Conservation (phyloP, 2,888 invertebrate genomes). For the Venusia cambrica region DNA sequence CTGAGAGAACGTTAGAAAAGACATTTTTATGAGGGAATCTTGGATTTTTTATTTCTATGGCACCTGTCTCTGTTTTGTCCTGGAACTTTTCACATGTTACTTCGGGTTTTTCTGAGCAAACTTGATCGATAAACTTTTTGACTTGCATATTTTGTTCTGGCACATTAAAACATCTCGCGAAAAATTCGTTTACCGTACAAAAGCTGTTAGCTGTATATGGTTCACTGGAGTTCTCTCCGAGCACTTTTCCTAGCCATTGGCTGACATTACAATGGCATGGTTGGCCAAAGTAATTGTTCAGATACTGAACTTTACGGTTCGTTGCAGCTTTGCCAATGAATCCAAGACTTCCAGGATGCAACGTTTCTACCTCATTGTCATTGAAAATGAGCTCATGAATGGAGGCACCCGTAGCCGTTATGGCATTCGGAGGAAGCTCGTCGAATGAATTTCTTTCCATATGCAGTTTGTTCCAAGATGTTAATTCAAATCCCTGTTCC, state of each 20-base stretch:
- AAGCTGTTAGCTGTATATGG: constrained; percentile 78
- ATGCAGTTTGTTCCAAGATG: constrained; percentile 83
- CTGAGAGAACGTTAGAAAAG: constrained; percentile 41
- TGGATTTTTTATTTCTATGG: constrained; percentile 65
- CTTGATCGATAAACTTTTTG: constrained; percentile 81
- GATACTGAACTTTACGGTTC: constrained; percentile 70
- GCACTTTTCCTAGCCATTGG: constrained; percentile 76
- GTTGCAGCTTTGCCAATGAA: constrained; percentile 80
- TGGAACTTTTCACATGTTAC: constrained; percentile 82
- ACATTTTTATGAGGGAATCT: constrained; percentile 66
- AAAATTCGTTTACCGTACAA: constrained; percentile 81
- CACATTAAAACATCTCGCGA: constrained; percentile 84
- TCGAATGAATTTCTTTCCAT: constrained; percentile 85
- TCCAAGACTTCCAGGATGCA: constrained; percentile 75
- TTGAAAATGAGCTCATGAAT: constrained; percentile 81
- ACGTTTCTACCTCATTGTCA: constrained; percentile 65
- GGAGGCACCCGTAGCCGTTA: constrained; percentile 66
- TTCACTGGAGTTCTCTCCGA: constrained; percentile 58
- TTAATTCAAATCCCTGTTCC: constrained; percentile 82
- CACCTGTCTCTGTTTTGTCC: constrained; percentile 46
- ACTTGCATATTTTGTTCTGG: constrained; percentile 83
- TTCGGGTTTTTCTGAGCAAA: constrained; percentile 74
- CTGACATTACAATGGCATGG: constrained; percentile 83
- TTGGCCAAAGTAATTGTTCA: constrained; percentile 83
- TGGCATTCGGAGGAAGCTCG: constrained; percentile 76